Evolutionary conservation across 2,888 invertebrate species (phyloP).

Genomic region (Eurois occulta): DNA sequence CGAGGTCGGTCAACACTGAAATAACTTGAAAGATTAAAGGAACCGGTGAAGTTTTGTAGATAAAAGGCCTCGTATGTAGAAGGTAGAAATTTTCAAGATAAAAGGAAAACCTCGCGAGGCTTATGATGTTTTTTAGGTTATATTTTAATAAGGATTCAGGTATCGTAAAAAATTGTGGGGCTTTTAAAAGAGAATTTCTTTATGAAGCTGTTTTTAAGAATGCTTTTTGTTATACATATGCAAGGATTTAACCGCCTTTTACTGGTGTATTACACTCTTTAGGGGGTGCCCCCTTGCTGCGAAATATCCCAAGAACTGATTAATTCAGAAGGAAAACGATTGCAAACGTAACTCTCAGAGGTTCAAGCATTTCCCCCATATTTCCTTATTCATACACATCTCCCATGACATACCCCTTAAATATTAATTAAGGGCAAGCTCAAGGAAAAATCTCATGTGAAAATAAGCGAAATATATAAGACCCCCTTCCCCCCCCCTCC

Average conservation of each 20-base stretch:
- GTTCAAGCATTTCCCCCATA: slow-evolving; percentile 14
- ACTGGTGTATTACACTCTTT: neutral
- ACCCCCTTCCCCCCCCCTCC: slow-evolving; percentile 4
- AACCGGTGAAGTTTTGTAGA: slow-evolving; percentile 19
- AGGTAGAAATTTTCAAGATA: slow-evolving; percentile 41
- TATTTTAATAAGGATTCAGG: slow-evolving; percentile 25
- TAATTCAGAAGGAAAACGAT: slow-evolving; percentile 16
- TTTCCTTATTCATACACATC: slow-evolving; percentile 38
- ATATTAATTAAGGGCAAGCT: slow-evolving; percentile 52
- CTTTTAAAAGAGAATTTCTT: slow-evolving; percentile 9
- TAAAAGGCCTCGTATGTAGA: slow-evolving; percentile 24
- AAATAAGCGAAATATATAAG: slow-evolving; percentile 36
- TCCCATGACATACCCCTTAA: slow-evolving; percentile 39
- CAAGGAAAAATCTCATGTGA: slow-evolving; percentile 50
- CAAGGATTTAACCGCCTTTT: neutral
- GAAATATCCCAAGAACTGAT: neutral
- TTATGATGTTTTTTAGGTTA: slow-evolving; percentile 40
- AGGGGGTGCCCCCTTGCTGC: neutral
- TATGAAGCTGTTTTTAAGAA: slow-evolving; percentile 1
- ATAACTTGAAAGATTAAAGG: slow-evolving; percentile 58
- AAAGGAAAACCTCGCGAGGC: slow-evolving; percentile 34
- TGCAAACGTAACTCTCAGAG: neutral
- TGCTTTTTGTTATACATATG: neutral
- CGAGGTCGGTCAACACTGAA: slow-evolving; percentile 27
- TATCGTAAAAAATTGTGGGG: slow-evolving; percentile 22